Base-by-base conservation (phyloP, 2,113 vertebrate species). In the Lipophrys pholis region DNA sequence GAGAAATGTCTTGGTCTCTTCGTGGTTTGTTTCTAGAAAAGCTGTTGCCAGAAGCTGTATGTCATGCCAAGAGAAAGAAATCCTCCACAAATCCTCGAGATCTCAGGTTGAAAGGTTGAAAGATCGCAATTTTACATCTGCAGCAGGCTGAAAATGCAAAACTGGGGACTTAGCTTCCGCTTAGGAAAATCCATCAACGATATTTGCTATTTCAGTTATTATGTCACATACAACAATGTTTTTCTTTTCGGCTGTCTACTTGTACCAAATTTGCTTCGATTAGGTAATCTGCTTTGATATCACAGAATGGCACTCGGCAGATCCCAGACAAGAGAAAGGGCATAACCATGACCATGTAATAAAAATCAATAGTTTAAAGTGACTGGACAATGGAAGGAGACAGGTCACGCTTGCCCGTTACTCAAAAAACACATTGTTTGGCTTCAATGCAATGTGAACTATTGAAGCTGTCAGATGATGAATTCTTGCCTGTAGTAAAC, bases 71-170 rank as follows among this genome's bases (percentile, higher is more conserved):
- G 54, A 38, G 42, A 42, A 40, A 52, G 73, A 76, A 71, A 45
- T 45, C 11, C 64, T 49, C 51, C 8, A 65, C 46, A 80, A 74
- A 87, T 78, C 67, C 57, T 59, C n/a, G 53, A 87, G 84, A 72
- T 71, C 53, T 69, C 54, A 49, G 59, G 71, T 85, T 52, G 66
- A 58, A 76, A 87, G 71, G 81, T 82, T 82, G 76, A 70, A 42
- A 9, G 65, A 63, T 79, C 54, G 61, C 63, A 45, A 6, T 86
- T 78, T 77, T 50, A 35, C 66, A 30, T 74, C 52, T 7, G 45
- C 76, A 60, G 66, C 39, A 5, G 62, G 63, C 60, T 63, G 46
- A 48, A 40, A 72, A 80, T 77, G 60, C 73, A 84, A 43, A 63
- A 62, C 69, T 6, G 61, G 8, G 80, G 50, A 56, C n/a, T n/a